Evolutionary conservation across 2,113 vertebrate species (phyloP).

Genomic region (Smithornis capensis): DNA sequence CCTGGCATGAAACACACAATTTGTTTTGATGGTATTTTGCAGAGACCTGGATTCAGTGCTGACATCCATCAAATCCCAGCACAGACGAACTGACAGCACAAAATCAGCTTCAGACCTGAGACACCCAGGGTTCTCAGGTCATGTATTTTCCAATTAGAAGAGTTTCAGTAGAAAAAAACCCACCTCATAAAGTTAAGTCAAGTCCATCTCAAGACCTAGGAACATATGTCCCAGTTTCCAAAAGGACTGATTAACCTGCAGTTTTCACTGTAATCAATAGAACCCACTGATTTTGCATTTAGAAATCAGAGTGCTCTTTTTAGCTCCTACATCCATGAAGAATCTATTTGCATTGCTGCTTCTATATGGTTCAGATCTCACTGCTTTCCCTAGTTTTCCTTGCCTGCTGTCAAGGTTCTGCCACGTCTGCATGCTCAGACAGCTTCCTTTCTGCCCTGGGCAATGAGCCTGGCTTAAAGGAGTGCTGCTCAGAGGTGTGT

Average conservation of each 20-base stretch:
- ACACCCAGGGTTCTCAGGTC: background rate
- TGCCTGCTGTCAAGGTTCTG: no score
- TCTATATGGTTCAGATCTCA: background rate
- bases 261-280: background rate
- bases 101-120: background rate
- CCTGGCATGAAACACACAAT: background rate
- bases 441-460: background rate
- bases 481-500: background rate
- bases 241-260: background rate
- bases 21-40: background rate
- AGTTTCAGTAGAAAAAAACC: background rate
- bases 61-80: background rate
- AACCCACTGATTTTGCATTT: background rate
- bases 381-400: background rate
- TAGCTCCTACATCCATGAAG: background rate
- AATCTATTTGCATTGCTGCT: background rate
- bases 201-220: background rate
- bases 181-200: background rate
- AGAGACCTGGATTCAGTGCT: background rate
- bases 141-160: background rate
- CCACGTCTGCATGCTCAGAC: rapidly evolving
- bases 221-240: background rate
- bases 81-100: background rate
- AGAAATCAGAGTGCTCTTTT: background rate
- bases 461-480: background rate